phyloP scores from a whole-genome alignment of 2,797 vertebrate genomes.

The Jordanella pulchra region DNA sequence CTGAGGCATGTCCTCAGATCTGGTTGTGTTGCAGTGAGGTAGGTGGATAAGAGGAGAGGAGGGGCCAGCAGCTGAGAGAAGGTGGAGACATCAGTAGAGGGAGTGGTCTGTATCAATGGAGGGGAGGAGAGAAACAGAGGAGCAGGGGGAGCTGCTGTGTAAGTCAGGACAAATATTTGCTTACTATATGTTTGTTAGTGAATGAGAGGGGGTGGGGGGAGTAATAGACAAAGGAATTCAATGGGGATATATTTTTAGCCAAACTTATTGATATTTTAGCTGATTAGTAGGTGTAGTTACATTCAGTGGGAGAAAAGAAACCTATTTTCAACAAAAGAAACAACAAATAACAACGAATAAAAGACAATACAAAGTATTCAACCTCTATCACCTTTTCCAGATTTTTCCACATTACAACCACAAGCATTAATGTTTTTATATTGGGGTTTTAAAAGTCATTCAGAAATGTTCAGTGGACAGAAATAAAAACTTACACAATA shows the following conservation, averaged over 20 bases:
- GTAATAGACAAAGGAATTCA: not conserved
- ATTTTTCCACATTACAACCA: not conserved
- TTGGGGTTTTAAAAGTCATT: not conserved
- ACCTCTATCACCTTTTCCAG: not conserved
- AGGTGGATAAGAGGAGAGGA: slow-evolving; percentile 25
- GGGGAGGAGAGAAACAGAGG: slow-evolving; percentile 31
- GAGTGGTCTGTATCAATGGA: slow-evolving; percentile 33
- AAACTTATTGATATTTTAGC: slow-evolving; percentile 17
- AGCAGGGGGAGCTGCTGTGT: slow-evolving; percentile 6
- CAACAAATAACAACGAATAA: not conserved
- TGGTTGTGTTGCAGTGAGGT: slow-evolving; percentile 70
- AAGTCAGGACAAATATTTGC: not conserved
- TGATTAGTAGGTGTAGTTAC: slow-evolving; percentile 18
- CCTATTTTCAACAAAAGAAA: not conserved
- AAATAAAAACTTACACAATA: not conserved
- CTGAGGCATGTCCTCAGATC: slow-evolving; percentile 65
- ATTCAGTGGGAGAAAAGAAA: not conserved
- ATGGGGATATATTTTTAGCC: not conserved
- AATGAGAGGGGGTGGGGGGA: slow-evolving; percentile 63
- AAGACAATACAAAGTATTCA: not conserved
- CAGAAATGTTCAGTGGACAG: not conserved
- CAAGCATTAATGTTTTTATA: not conserved
- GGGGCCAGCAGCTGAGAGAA: slow-evolving; percentile 25
- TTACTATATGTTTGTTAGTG: slow-evolving; percentile 68
- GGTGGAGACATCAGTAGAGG: slow-evolving; percentile 41